These are phyloP conservation scores for Rhagonycha lutea DNA, from an alignment of 2,888 invertebrate species.

Conservation along the genomic window DNA sequence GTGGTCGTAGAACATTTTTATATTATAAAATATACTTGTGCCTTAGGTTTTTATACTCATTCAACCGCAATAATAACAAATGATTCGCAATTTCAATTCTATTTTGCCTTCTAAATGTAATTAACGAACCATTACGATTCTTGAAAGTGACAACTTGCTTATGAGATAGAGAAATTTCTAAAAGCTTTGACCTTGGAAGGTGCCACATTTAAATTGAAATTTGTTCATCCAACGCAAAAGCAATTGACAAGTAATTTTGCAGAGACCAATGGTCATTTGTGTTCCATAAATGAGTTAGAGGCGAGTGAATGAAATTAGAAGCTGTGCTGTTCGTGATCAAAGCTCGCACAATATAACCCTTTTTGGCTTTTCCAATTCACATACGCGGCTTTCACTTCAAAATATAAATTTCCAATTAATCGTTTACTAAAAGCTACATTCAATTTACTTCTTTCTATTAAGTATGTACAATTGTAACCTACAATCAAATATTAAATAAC, in stretches of 20 bases:
- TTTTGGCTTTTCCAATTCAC: constrained; percentile 21
- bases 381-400: neutral
- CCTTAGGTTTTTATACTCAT: constrained; percentile 15
- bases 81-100: neutral
- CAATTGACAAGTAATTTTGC: constrained; percentile 44
- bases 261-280: constrained; percentile 44
- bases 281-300: constrained; percentile 38
- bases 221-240: constrained; percentile 34
- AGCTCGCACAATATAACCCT: constrained; percentile 26
- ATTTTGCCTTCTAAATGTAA: neutral
- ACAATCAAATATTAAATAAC: neutral
- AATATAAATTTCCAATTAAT: neutral
- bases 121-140: neutral
- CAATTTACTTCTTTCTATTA: neutral
- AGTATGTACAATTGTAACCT: neutral
- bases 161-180: constrained; percentile 1
- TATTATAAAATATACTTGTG: constrained; percentile 22
- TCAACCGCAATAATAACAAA: constrained; percentile 22
- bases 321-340: constrained; percentile 32
- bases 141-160: neutral
- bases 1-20: constrained; percentile 32
- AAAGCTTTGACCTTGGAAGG: constrained; percentile 14
- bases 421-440: neutral
- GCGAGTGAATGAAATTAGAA: constrained; percentile 37
- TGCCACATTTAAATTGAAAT: constrained; percentile 23